Evolutionary conservation across 1,140 invertebrate genomes (phyloP).

Genomic region (Lepidurus packardi): DNA sequence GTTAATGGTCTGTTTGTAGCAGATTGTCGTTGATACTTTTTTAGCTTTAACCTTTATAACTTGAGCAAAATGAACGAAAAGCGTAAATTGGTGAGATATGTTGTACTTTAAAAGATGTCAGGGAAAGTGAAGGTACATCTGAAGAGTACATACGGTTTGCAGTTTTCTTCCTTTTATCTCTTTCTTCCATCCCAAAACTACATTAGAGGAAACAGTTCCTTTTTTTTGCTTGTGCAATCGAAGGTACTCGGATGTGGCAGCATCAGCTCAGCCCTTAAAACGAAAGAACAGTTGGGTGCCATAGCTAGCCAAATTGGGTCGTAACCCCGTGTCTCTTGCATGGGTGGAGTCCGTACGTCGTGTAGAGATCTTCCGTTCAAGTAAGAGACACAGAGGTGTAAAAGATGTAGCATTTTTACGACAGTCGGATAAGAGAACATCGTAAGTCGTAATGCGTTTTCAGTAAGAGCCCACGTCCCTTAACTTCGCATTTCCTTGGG

Average conservation of each 20-base stretch:
- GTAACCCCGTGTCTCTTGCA: not conserved
- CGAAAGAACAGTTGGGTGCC: constrained; percentile 17
- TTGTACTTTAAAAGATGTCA: too few relatives aligned
- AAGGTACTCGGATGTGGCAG: constrained; percentile 9
- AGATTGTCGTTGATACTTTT: too few relatives aligned
- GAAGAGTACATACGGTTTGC: too few relatives aligned
- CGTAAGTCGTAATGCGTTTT: not conserved
- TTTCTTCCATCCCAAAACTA: too few relatives aligned
- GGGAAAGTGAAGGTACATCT: too few relatives aligned
- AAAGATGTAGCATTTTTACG: constrained; percentile 18
- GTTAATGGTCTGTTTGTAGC: too few relatives aligned
- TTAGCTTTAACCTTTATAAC: too few relatives aligned
- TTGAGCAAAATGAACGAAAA: too few relatives aligned
- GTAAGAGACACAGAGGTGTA: constrained; percentile 1
- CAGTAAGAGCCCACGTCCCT: not conserved
- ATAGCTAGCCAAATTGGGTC: not conserved
- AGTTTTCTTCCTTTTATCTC: too few relatives aligned
- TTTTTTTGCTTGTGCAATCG: not conserved
- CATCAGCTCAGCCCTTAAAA: not conserved
- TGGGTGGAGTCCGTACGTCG: not conserved
- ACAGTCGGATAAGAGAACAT: not conserved
- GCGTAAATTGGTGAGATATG: too few relatives aligned
- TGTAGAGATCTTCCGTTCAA: not conserved
- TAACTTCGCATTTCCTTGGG: not conserved
- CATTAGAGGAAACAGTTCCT: too few relatives aligned